A percentile compares a stretch with the other conserved stretches of the same genome.
Evolutionary conservation across 2,888 invertebrate genomes (phyloP).

Genomic region (Dyspetes luteomarginatus): DNA sequence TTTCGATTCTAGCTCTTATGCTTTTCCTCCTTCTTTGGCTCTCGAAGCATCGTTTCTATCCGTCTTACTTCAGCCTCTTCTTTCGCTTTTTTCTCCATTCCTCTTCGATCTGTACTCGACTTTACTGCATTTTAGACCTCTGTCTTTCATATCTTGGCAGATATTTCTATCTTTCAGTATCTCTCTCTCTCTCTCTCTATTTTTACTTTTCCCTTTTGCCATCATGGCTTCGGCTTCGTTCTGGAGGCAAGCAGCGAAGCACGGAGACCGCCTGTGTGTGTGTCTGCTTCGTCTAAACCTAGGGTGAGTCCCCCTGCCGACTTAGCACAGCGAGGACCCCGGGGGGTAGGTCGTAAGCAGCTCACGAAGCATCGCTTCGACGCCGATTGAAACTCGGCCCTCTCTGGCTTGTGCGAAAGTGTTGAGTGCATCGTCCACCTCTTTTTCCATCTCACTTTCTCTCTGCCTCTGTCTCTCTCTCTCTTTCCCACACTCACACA

Average conservation of each 20-base stretch:
- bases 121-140: not conserved
- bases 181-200: constrained; percentile 31
- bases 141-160: constrained; percentile 8
- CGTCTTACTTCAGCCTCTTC: not conserved
- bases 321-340: constrained; percentile 51
- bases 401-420: constrained; percentile 70
- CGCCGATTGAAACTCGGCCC: constrained; percentile 77
- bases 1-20: not conserved
- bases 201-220: constrained; percentile 1
- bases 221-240: constrained; percentile 34
- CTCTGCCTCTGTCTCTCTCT: constrained; percentile 31
- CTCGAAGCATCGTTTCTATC: not conserved
- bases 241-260: constrained; percentile 34
- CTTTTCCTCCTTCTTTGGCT: not conserved
- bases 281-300: constrained; percentile 22
- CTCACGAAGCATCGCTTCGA: constrained; percentile 77
- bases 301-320: constrained; percentile 46
- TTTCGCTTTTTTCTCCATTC: not conserved
- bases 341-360: constrained; percentile 70
- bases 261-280: constrained; percentile 20
- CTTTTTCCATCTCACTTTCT: constrained; percentile 23
- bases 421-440: constrained; percentile 74
- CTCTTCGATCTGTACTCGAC: not conserved
- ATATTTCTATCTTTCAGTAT: too few relatives aligned
- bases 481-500: too few relatives aligned